phyloP scores from a whole-genome alignment of 1,140 invertebrate genomes.

The Hetaerina americana region DNA sequence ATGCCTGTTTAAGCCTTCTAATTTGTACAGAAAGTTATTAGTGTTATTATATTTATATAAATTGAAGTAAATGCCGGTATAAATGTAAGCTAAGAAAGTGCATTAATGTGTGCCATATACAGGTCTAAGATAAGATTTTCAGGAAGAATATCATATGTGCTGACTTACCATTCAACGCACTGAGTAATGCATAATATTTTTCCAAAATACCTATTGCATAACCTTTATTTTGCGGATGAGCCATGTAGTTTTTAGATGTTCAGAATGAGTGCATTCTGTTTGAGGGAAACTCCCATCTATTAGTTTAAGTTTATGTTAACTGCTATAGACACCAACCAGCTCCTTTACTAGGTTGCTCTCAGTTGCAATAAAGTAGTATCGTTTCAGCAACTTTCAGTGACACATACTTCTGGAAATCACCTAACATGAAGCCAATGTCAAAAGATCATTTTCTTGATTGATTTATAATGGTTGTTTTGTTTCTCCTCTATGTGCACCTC shows the following conservation, averaged over 20 bases:
- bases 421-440: no score
- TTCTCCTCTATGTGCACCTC: neutral
- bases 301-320: no score
- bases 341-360: no score
- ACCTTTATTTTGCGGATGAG: no score
- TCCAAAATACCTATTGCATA: neutral
- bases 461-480: neutral
- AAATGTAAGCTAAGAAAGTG: neutral
- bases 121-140: neutral
- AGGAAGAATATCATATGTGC: neutral
- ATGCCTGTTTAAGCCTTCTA: neutral
- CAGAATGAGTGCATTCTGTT: no score
- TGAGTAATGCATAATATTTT: neutral
- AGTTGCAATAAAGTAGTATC: no score
- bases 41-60: neutral
- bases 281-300: no score
- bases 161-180: neutral
- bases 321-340: no score
- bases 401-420: no score
- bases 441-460: neutral
- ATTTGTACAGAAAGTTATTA: neutral
- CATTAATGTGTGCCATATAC: neutral
- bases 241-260: no score
- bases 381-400: no score
- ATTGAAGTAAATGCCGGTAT: neutral